A percentile compares a stretch with the other conserved stretches of the same genome.
These are phyloP conservation scores for Siniperca scherzeri DNA, from an alignment of 2,797 vertebrate genomes.

Conservation along the genomic window DNA sequence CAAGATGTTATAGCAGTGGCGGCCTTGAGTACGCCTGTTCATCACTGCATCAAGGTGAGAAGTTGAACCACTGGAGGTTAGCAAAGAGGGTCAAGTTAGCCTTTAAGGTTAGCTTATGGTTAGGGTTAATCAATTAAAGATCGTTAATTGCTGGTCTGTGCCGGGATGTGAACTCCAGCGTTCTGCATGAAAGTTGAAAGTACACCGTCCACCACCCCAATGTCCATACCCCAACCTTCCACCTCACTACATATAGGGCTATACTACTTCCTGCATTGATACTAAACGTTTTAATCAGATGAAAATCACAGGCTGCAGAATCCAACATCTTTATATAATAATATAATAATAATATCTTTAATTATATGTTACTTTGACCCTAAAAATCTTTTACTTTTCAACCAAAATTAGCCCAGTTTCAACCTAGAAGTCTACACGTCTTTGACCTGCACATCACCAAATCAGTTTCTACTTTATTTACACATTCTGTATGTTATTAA, in stretches of 20 bases:
- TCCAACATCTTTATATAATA: too few species aligned
- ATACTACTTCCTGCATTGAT: not conserved
- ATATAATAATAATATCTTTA: too few species aligned
- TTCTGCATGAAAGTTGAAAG: not conserved
- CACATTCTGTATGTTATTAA: constrained; percentile 13
- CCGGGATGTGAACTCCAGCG: not conserved
- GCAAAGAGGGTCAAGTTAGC: not conserved
- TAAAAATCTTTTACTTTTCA: not conserved
- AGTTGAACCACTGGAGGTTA: not conserved
- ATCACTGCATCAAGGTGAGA: not conserved
- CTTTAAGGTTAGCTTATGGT: not conserved
- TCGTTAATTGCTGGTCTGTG: not conserved
- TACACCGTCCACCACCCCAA: not conserved
- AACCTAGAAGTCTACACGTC: not conserved
- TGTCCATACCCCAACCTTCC: not conserved
- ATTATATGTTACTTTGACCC: not conserved
- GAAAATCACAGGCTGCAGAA: not conserved
- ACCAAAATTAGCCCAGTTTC: not conserved
- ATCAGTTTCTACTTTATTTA: not conserved
- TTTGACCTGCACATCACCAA: not conserved
- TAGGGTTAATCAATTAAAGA: not conserved
- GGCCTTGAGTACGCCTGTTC: not conserved
- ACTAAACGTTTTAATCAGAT: not conserved
- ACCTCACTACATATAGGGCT: not conserved
- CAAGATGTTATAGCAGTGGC: constrained; percentile 29